Base-by-base conservation (phyloP, 2,888 invertebrate species). In the Caenorhabditis zanzibari region DNA sequence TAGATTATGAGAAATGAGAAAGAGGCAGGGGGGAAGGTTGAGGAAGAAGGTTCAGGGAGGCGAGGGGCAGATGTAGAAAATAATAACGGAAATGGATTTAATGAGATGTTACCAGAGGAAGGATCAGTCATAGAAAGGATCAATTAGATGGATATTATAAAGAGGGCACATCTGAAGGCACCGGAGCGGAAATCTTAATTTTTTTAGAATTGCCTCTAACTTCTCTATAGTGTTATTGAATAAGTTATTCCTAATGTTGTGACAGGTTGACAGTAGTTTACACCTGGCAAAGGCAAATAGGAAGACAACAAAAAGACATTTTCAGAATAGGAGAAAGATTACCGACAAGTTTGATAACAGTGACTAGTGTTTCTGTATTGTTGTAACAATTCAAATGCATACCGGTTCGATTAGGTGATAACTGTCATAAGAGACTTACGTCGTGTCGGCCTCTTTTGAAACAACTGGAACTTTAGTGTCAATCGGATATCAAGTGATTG, bases 371-470 rank as follows among this genome's bases (percentile, higher is more conserved):
- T 69, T 54, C 10, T 28, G 24, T 22, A 26, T 52, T 71, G 68
- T 16, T 68, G 79, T 71, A 64, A 79, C 71, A 64, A 49, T 47
- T 71, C 38, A 63, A 52, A 6, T 12, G 44, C 19, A 79, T 79
- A 79, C 79, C 71, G 71, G 79, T 79, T 71, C 56, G 35, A 52
- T 71, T 69, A 64, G 61, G 61, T 59, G 72, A 41, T 32, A 54
- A 52, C 19, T 12, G 19, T 35, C 14, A 54, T 26, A 61, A 35
- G 52, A 52, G 63, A 73, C 64, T 74, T 26, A 76, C 58, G 19
- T 35, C n/a, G 35, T 35, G 44, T 16, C 35, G 52, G n/a, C 32
- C 49, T 63, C 38, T 56, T 63, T 56, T 32, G 38, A 69, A 49
- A 26, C 58, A 35, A 49, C 41, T 44, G 19, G 14, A 14, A 22